Evolutionary conservation across 2,888 invertebrate genomes (phyloP).

Genomic region (Watsonalla binaria): DNA sequence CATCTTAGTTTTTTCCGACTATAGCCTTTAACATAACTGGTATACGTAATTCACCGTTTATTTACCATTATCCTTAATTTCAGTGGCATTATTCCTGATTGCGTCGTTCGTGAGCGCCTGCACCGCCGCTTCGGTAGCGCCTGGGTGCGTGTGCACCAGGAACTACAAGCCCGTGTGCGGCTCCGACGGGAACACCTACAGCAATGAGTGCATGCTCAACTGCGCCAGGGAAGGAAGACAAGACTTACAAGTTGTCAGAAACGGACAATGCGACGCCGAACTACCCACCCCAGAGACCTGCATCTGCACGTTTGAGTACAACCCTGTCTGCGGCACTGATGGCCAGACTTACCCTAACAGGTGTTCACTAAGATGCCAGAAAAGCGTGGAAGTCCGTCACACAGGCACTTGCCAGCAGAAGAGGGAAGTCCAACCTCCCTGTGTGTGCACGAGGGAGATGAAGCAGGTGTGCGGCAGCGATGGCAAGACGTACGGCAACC

Average conservation of each 20-base stretch:
- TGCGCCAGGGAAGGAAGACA: slow-evolving; percentile 42
- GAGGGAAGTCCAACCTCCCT: slow-evolving; percentile 9
- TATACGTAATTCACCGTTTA: neutral
- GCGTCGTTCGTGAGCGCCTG: slow-evolving; percentile 23
- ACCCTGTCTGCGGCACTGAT: slow-evolving; percentile 37
- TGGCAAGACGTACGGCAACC: slow-evolving; percentile 33
- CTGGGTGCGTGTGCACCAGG: slow-evolving; percentile 37
- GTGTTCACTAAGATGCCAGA: slow-evolving; percentile 28
- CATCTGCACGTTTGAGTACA: slow-evolving; percentile 23
- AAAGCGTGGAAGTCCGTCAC: slow-evolving; percentile 12
- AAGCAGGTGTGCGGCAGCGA: slow-evolving; percentile 38
- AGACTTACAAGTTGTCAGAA: slow-evolving; percentile 10
- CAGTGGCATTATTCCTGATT: slow-evolving; percentile 36
- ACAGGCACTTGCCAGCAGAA: slow-evolving; percentile 17
- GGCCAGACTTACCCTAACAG: slow-evolving; percentile 36
- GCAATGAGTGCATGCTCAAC: slow-evolving; percentile 81
- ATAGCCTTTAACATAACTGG: too few relatives aligned
- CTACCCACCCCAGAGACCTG: slow-evolving; percentile 9
- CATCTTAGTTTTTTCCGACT: too few relatives aligned
- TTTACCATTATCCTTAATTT: slow-evolving; percentile 3
- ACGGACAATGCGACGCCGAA: slow-evolving; percentile 14
- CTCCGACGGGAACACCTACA: slow-evolving; percentile 84
- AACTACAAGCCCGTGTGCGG: slow-evolving; percentile 80
- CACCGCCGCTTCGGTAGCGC: slow-evolving; percentile 12
- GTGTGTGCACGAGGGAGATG: slow-evolving; percentile 26